Base-by-base conservation (phyloP, 2,888 invertebrate species). In the Uropetala carovei region DNA sequence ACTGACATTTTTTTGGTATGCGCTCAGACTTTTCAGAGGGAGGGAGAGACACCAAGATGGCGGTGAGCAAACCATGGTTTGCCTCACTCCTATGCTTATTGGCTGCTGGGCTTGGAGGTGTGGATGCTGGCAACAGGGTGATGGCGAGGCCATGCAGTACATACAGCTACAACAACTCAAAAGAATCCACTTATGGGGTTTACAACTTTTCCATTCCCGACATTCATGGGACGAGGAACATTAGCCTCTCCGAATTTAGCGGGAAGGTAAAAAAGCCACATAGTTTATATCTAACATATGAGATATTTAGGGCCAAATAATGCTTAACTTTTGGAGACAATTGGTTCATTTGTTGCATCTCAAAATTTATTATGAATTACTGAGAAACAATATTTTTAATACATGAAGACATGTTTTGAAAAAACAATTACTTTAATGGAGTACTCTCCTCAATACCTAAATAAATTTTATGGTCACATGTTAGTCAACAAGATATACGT, bases 151-250 rank as follows among this genome's bases (percentile, higher is more conserved):
- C 13, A 43, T 89, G 89, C 89, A 43, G 27, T 14, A 60, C 43
- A 14, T 89, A 43, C 18, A 64, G 60, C 56, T 13, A 16, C 13
- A 89, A 68, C 64, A 89, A n/a, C n/a, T 30, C 43, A 0, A 89
- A 89, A 81, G 92, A 81, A 85, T 91, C 93, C n/a, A 43, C 5
- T 3, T 1, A 43, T 43, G 93, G 93, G 13, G 93, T 94, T 56
- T 94, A 94, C 91, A 93, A 94, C 81, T 93, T 93, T 93, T 92
- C 92, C n/a, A 92, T 93, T 59, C 85, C 92, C 68, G 93, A 93
- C 89, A 92, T 94, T 11, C 92, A 92, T 64, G 93, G 93, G 18
- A 93, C 92, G 18, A 92, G 93, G 22, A 93, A 93, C 57, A 93
- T 94, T 14, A 92, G 93, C 16, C 93, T 94, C 14, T 93, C 93